phyloP scores from a whole-genome alignment of 2,888 invertebrate genomes.

The Caradrina clavipalpis region DNA sequence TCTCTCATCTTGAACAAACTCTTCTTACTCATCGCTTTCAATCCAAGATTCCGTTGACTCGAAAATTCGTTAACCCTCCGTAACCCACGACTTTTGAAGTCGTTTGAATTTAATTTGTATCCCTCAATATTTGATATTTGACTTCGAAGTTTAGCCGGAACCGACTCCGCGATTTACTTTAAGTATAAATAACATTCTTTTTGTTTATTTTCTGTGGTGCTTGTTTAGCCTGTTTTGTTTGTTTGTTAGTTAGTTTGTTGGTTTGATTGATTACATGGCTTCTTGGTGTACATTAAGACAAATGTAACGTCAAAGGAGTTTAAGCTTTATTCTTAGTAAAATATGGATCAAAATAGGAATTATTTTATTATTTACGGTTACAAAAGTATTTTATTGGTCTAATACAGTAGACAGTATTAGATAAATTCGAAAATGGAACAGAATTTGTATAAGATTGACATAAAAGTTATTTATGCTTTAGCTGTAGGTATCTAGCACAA shows the following conservation, averaged over 20 bases:
- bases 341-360: no score
- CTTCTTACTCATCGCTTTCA: slow-evolving; percentile 23
- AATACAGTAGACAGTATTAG: no score
- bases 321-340: no score
- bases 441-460: no score
- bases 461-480: no score
- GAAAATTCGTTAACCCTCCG: slow-evolving; percentile 38
- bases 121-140: slow-evolving; percentile 66
- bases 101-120: slow-evolving; percentile 66
- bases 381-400: no score
- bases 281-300: background rate
- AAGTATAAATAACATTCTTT: slow-evolving; percentile 31
- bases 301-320: no score
- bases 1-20: slow-evolving; percentile 8
- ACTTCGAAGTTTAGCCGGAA: slow-evolving; percentile 51
- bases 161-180: slow-evolving; percentile 30
- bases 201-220: slow-evolving; percentile 39
- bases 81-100: slow-evolving; percentile 46
- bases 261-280: slow-evolving; percentile 22
- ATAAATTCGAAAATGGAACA: no score
- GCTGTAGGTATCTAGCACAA: no score
- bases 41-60: slow-evolving; percentile 28
- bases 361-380: no score
- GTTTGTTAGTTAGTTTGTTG: slow-evolving; percentile 6
- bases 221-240: slow-evolving; percentile 8